A percentile compares a stretch with the other conserved stretches of the same genome.
phyloP scores from a whole-genome alignment of 2,888 invertebrate species.

The Brachypterus glaber region DNA sequence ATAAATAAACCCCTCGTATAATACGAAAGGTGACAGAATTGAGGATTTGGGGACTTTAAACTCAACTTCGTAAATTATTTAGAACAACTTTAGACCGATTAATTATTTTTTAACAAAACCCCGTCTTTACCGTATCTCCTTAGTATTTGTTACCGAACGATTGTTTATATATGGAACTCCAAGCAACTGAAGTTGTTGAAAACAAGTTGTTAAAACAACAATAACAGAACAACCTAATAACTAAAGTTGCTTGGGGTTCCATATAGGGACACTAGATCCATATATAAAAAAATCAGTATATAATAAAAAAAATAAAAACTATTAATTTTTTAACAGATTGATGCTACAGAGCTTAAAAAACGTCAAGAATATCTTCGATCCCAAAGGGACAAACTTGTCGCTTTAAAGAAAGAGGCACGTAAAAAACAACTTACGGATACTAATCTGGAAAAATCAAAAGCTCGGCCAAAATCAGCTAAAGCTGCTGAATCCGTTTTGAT shows the following conservation, averaged over 20 bases:
- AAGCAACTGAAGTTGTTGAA: no score
- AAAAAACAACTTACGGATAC: conserved; percentile 66
- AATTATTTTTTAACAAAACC: no score
- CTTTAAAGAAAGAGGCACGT: conserved; percentile 79
- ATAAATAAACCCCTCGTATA: no score
- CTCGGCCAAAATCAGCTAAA: conserved; percentile 63
- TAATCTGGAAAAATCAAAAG: conserved; percentile 31
- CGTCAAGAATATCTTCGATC: conserved; percentile 79
- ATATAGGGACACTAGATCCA: conserved; percentile 16
- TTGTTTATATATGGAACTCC: no score
- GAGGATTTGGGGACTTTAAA: no score
- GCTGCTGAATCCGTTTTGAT: conserved; percentile 61
- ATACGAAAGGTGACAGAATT: no score
- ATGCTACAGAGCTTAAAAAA: conserved; percentile 57
- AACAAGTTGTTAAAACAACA: no score
- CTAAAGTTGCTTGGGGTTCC: no score
- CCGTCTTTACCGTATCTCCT: no score
- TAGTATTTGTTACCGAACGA: no score
- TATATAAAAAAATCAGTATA: conserved; percentile 11
- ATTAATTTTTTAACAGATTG: conserved; percentile 33
- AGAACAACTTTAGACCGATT: no score
- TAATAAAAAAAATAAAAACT: neutral
- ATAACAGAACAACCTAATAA: conserved; percentile 17
- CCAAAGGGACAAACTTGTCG: conserved; percentile 84
- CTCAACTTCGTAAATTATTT: no score